A percentile compares a stretch with the other conserved stretches of the same genome.
Conservation (phyloP, 2,888 invertebrate genomes). For the Alviniconcha strummeri region DNA sequence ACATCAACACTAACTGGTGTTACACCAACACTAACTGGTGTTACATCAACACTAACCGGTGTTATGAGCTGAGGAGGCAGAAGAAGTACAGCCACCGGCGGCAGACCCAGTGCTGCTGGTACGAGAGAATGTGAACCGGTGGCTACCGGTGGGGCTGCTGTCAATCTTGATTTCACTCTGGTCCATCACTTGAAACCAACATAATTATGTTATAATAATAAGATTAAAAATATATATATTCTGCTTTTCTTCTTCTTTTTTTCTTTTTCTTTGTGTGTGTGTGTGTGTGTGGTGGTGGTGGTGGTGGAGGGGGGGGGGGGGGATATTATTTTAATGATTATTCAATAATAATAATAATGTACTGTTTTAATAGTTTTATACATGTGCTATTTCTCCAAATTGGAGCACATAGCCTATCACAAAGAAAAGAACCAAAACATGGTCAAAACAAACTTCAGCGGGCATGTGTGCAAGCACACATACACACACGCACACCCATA, state of each 20-base stretch:
- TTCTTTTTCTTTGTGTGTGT: background rate
- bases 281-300: no score
- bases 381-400: no score
- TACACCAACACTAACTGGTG: no score
- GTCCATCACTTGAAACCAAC: conserved; percentile 43
- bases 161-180: conserved; percentile 59
- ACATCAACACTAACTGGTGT: no score
- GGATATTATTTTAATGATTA: background rate
- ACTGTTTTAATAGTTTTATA: background rate
- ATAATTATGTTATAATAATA: background rate
- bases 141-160: conserved; percentile 58
- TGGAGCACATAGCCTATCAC: no score
- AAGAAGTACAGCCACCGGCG: conserved; percentile 62
- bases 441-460: conserved; percentile 44
- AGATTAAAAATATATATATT: background rate
- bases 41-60: conserved; percentile 54
- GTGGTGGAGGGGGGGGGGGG: no score
- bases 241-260: background rate
- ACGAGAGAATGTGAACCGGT: conserved; percentile 62
- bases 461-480: background rate
- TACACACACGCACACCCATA: no score
- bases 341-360: background rate
- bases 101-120: conserved; percentile 69
- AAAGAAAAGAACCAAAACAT: background rate
- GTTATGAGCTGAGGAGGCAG: conserved; percentile 71